A percentile compares a stretch with the other conserved stretches of the same genome.
Conservation (phyloP, 2,797 vertebrate genomes). For the Acropternis orthonyx region DNA sequence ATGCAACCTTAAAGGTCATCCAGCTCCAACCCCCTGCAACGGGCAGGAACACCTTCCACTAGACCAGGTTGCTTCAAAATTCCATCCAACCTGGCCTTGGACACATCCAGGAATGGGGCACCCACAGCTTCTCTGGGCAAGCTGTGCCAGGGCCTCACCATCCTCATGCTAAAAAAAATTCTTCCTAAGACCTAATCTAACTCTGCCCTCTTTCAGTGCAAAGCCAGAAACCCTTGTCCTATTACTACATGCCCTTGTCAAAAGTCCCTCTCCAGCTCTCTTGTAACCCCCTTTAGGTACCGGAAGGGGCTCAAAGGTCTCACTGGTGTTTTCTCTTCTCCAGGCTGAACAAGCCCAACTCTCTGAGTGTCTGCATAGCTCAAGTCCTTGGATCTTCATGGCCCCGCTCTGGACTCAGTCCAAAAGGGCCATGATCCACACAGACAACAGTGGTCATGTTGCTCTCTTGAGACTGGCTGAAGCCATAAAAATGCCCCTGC, state of each 20-base stretch:
- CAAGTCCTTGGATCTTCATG: background rate
- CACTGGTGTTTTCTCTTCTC: background rate
- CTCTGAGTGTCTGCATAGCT: background rate
- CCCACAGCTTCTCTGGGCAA: background rate
- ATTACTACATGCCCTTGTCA: background rate
- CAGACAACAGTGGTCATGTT: rapidly evolving
- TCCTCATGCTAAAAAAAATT: rapidly evolving
- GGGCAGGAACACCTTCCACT: background rate
- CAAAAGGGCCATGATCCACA: background rate
- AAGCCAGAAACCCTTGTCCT: background rate
- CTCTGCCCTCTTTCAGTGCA: background rate
- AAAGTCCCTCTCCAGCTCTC: background rate
- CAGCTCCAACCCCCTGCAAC: background rate
- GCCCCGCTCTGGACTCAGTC: background rate
- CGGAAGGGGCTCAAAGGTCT: background rate
- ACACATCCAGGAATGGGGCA: background rate
- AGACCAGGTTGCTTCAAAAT: background rate
- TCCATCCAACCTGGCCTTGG: background rate
- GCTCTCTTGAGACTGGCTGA: background rate
- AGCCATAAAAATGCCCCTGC: background rate
- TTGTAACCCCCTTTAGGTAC: background rate
- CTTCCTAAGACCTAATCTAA: background rate
- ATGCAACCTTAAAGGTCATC: background rate
- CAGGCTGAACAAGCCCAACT: background rate
- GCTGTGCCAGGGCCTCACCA: background rate